Evolutionary conservation across 37 sponge, comb jelly and placozoan species (phyloP), one percentile per base, ranked within the genome.

Genomic region (Halisarca cf. caerulea): DNA sequence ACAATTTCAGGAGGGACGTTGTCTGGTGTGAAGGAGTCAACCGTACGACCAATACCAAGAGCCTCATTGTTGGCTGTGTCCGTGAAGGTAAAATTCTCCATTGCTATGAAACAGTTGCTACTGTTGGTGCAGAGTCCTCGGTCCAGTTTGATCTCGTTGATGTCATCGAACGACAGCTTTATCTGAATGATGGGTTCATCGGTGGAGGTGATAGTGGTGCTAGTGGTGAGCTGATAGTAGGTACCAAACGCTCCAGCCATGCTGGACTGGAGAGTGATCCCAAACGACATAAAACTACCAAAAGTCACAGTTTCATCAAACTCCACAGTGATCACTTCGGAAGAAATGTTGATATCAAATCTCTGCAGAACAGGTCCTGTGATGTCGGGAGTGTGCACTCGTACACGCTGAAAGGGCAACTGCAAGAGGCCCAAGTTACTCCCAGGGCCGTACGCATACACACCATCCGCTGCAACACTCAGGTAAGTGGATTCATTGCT

Each of bases 231-330:
- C 30, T 38, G 38, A 33, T 92, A 83, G 60, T 84, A 85, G 37
- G 83, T 85, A 58, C 78, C 44, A 7, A 18, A 53, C 0, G 64
- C 77, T 20, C 78, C 78, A 1, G 37, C 15, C 3, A 35, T 66
- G 6, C 88, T 91, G 27, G 80, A 45, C 51, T 88, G 30, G 4
- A 88, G 75, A 0, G 87, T 93, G 58, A 41, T 41, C 7, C 83
- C 79, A 27, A 80, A 83, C 3, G 84, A 84, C 40, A 72, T 83
- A 42, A 96, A 79, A 18, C 85, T 79, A 28, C 24, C 55, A 11
- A 37, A 71, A 57, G 85, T 79, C 25, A 96, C 88, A 9, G 97
- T 96, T 79, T 96, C 97, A 72, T 84, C 84, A 85, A 94, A 96
- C 40, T 85, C 59, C 2, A 96, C 81, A 23, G 88, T 60, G 7